Conservation (phyloP, 2,888 invertebrate genomes). For the Caenorhabditis auriculariae region DNA sequence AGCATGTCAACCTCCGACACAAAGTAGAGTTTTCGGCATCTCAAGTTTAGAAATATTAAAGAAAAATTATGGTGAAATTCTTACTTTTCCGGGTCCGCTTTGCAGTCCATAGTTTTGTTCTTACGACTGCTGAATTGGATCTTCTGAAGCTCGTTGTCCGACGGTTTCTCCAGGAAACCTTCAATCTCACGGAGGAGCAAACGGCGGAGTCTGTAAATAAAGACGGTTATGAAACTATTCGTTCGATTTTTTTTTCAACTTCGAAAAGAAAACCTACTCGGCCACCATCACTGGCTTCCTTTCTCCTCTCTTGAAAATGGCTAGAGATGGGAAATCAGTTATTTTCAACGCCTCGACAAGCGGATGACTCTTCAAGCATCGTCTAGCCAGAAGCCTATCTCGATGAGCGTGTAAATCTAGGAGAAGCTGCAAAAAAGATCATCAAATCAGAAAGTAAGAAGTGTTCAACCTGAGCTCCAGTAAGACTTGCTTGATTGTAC, state of each 20-base stretch:
- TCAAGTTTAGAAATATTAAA: slow-evolving; percentile 12
- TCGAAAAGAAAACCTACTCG: slow-evolving; percentile 42
- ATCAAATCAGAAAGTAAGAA: background rate
- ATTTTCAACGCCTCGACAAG: slow-evolving; percentile 57
- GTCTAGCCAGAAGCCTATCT: slow-evolving; percentile 44
- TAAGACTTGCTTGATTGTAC: slow-evolving; percentile 45
- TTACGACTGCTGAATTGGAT: slow-evolving; percentile 42
- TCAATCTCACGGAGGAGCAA: slow-evolving; percentile 55
- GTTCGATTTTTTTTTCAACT: background rate
- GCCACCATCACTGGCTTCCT: slow-evolving; percentile 50
- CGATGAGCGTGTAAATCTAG: slow-evolving; percentile 51
- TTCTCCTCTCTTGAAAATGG: slow-evolving; percentile 57
- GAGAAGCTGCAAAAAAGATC: slow-evolving; percentile 40
- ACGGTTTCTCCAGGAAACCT: slow-evolving; percentile 34
- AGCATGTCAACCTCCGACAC: slow-evolving; percentile 62
- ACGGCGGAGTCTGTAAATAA: slow-evolving; percentile 50
- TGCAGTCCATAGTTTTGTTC: slow-evolving; percentile 35
- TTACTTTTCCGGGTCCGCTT: slow-evolving; percentile 35
- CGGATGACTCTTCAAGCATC: slow-evolving; percentile 51
- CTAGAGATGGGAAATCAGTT: slow-evolving; percentile 59
- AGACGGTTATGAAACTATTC: background rate
- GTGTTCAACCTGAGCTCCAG: slow-evolving; percentile 52
- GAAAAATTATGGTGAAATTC: background rate
- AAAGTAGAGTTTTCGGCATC: slow-evolving; percentile 50
- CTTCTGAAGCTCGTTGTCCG: slow-evolving; percentile 20